Evolutionary conservation across 2,797 vertebrate genomes (phyloP).

Genomic region (Poeciliopsis presidionis): DNA sequence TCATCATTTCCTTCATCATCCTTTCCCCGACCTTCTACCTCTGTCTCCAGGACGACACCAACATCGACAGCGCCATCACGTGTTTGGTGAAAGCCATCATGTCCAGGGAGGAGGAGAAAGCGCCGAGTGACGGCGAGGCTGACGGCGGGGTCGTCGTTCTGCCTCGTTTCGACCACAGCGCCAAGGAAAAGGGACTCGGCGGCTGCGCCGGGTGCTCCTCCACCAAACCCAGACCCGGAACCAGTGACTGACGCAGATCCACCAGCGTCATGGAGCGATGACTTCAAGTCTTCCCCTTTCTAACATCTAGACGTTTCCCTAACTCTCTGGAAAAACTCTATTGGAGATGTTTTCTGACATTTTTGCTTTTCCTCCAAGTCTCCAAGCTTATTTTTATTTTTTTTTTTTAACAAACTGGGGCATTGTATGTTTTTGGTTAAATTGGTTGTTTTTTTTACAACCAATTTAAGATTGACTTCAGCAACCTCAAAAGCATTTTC

Average conservation of each 20-base stretch:
- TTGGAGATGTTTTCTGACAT: neutral
- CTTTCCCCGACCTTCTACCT: neutral
- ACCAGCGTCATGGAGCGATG: neutral
- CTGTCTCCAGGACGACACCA: constrained; percentile 79
- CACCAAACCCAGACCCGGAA: constrained; percentile 33
- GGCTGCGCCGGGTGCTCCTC: constrained; percentile 68
- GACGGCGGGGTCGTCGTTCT: constrained; percentile 69
- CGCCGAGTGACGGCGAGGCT: neutral
- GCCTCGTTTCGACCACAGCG: constrained; percentile 70
- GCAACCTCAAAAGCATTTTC: neutral
- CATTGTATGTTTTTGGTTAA: neutral
- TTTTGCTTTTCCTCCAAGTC: neutral
- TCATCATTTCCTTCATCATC: neutral
- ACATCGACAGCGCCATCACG: constrained; percentile 81
- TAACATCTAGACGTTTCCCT: neutral
- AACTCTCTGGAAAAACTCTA: neutral
- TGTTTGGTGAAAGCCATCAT: constrained; percentile 81
- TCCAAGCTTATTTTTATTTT: too few relatives aligned
- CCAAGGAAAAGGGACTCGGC: constrained; percentile 44
- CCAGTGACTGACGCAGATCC: constrained; percentile 30
- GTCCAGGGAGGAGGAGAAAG: constrained; percentile 59
- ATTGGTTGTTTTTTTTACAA: neutral
- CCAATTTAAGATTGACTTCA: neutral
- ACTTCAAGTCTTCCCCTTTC: neutral
- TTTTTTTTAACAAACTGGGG: neutral